Conservation (phyloP, 2,888 invertebrate species). For the Andrena bucephala region DNA sequence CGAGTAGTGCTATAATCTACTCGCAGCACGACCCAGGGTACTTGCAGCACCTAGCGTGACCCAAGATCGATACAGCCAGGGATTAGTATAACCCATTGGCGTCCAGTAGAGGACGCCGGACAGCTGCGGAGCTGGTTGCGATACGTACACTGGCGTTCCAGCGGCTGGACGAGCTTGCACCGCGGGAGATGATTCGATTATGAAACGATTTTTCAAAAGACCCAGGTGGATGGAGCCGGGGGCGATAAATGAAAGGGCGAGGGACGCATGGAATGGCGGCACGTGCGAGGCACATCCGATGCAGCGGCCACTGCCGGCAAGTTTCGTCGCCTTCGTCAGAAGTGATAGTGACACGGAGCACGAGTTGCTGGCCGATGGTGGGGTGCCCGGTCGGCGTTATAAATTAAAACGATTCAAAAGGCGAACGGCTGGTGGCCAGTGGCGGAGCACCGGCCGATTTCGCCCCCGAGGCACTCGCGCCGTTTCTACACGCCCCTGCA, state of each 20-base stretch:
- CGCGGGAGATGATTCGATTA: neutral
- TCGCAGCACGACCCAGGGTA: neutral
- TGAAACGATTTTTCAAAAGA: neutral
- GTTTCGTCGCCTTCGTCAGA: conserved; percentile 51
- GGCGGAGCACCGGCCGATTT: conserved; percentile 43
- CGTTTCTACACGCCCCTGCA: conserved; percentile 37
- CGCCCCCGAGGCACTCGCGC: conserved; percentile 41
- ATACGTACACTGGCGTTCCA: neutral
- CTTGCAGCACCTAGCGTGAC: neutral
- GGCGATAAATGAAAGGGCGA: conserved; percentile 4
- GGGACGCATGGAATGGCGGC: conserved; percentile 32
- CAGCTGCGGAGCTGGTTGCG: neutral
- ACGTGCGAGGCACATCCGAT: conserved; percentile 43
- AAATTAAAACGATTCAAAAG: conserved; percentile 61
- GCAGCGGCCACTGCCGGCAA: conserved; percentile 36
- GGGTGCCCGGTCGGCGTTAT: conserved; percentile 34
- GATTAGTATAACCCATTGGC: conserved; percentile 9
- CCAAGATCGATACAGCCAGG: conserved; percentile 1
- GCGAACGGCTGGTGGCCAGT: conserved; percentile 45
- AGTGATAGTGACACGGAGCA: conserved; percentile 60
- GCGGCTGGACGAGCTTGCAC: neutral
- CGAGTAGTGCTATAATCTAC: neutral
- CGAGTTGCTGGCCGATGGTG: conserved; percentile 35
- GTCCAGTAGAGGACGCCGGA: neutral
- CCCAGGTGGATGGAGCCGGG: neutral